These are phyloP conservation scores for Ferdinandea cuprea DNA, from an alignment of 2,888 invertebrate species.

Conservation along the genomic window DNA sequence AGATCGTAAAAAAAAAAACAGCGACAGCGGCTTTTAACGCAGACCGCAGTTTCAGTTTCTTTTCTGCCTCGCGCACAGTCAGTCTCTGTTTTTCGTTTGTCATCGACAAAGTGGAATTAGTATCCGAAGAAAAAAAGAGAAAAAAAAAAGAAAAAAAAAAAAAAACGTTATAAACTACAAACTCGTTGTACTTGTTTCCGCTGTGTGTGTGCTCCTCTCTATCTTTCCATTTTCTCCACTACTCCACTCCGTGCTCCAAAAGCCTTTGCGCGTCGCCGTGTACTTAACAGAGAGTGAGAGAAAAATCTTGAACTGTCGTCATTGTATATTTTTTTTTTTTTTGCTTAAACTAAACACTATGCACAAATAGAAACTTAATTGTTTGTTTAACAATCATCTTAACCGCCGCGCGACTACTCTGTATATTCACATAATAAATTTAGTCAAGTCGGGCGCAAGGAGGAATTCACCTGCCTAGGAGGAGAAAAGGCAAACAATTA, in stretches of 20 bases:
- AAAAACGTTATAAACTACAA: slow-evolving; percentile 61
- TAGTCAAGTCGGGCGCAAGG: slow-evolving; percentile 14
- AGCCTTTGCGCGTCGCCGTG: slow-evolving; percentile 66
- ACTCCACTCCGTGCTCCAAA: slow-evolving; percentile 58
- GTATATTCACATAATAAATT: slow-evolving; percentile 12
- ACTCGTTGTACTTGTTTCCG: slow-evolving; percentile 74
- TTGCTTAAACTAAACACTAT: slow-evolving; percentile 53
- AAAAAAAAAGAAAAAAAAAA: slow-evolving; percentile 25
- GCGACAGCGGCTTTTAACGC: slow-evolving; percentile 68
- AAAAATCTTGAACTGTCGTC: slow-evolving; percentile 59
- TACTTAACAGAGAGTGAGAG: slow-evolving; percentile 73
- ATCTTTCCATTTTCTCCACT: slow-evolving; percentile 34
- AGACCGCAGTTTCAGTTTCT: slow-evolving; percentile 71
- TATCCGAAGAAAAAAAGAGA: slow-evolving; percentile 36
- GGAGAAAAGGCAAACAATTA: slow-evolving; percentile 27
- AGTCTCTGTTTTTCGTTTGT: slow-evolving; percentile 58
- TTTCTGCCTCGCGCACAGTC: slow-evolving; percentile 71
- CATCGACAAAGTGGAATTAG: slow-evolving; percentile 56
- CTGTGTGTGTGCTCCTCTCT: slow-evolving; percentile 68
- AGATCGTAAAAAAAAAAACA: slow-evolving; percentile 63
- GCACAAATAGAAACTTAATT: slow-evolving; percentile 70
- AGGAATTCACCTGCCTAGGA: slow-evolving; percentile 54
- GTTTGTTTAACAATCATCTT: slow-evolving; percentile 64
- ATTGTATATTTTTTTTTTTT: slow-evolving; percentile 30
- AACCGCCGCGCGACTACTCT: slow-evolving; percentile 43